Evolutionary conservation across 2,113 vertebrate species (phyloP), one percentile per base, ranked within the genome.

Genomic region (Aptenodytes patagonicus): DNA sequence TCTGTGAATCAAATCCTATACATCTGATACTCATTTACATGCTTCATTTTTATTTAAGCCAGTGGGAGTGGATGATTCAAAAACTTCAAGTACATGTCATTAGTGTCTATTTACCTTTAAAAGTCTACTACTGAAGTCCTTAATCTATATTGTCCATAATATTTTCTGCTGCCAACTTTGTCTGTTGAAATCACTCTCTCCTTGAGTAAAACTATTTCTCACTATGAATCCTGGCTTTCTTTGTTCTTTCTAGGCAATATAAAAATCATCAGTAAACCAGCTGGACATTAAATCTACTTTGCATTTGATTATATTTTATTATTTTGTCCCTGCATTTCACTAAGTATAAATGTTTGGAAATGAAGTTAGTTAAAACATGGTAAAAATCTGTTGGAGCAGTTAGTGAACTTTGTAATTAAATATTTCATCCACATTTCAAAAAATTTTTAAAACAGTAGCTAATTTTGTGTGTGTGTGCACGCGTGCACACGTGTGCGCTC

Each of bases 401-500:
- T 49, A 83, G 10, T 21, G 32, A 82, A n/a, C 6, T 71, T 79
- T 61, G 10, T 21, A 32, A 54, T 49, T 36, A 62, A 58, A 38
- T 76, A 9, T 42, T 92, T 86, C 78, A 25, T 47, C n/a, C 31
- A 36, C 13, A 29, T 78, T 46, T 64, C n/a, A 38, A 38, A 68
- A 60, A 55, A 11, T 4, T 40, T 65, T 26, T 24, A 66, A 70
- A 82, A 8, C 2, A 15, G 14, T 52, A 5, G 1, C 18, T 71
- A 71, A 51, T 68, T 62, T 15, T 71, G 42, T 32, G 38, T 44
- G 31, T 6, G 9, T 6, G 19, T 3, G 11, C 4, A 8, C 4
- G 5, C 7, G 42, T 25, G 9, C 16, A 4, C 8, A 11, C 17
- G 12, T 6, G 7, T 46, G 34, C 18, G 3, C 10, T 2, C 12